These are phyloP conservation scores for Takifugu ocellatus DNA, from an alignment of 2,797 vertebrate genomes.

Conservation along the genomic window DNA sequence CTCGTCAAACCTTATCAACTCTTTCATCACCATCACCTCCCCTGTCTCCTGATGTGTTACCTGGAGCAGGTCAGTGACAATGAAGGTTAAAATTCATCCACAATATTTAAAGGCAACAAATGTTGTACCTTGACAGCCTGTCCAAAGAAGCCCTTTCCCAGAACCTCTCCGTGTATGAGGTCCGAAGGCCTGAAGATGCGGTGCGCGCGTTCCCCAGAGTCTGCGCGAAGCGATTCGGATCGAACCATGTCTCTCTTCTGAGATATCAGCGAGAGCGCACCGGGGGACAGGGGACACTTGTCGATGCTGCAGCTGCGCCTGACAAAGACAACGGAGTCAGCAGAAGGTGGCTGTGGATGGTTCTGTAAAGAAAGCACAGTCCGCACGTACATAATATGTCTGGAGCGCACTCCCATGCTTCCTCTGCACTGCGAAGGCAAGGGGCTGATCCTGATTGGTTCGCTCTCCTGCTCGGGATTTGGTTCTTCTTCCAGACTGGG, in stretches of 20 bases:
- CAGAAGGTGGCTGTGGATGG: not conserved
- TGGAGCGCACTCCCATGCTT: constrained; percentile 52
- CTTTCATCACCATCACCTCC: constrained; percentile 99
- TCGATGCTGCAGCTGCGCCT: constrained; percentile 95
- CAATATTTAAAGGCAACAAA: too few relatives aligned
- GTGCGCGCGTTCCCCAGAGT: constrained; percentile 77
- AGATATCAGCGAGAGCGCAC: constrained; percentile 74
- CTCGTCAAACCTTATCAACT: constrained; percentile 92
- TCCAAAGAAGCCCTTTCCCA: constrained; percentile 94
- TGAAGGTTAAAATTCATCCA: constrained; percentile 1
- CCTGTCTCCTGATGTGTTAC: constrained; percentile 93
- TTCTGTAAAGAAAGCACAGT: not conserved
- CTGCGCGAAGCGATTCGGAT: constrained; percentile 88
- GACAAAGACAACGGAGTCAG: constrained; percentile 16
- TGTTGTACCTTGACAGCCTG: constrained; percentile 91
- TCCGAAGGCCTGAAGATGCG: constrained; percentile 96
- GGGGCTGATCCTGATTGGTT: constrained; percentile 56
- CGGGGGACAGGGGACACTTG: constrained; percentile 77
- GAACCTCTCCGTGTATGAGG: constrained; percentile 92
- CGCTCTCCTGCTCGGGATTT: constrained; percentile 50
- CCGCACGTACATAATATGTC: constrained; percentile 78
- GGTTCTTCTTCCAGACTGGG: constrained; percentile 67
- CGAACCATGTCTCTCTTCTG: constrained; percentile 90
- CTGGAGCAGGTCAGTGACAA: constrained; percentile 52
- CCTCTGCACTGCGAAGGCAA: constrained; percentile 59